Evolutionary conservation across 2,113 vertebrate species (phyloP), one percentile per base, ranked within the genome.

Genomic region (Cacatua alba): DNA sequence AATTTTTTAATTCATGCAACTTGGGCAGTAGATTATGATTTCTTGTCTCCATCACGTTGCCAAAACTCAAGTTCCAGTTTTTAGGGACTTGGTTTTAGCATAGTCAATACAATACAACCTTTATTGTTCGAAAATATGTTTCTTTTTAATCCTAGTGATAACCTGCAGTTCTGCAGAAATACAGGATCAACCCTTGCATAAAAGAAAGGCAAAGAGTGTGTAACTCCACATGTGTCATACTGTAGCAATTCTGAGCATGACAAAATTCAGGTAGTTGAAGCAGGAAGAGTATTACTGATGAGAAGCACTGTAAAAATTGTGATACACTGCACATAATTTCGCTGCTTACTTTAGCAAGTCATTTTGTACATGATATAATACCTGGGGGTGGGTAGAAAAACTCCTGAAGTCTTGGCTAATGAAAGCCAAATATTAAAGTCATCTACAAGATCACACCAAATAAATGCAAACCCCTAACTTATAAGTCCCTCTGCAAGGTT

Each of bases 211-310:
- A 53, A 85, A 19, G 7, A 9, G 11, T 23, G 17, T 63, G 21
- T 3, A 86, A 70, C 13, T 63, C 25, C 5, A 0, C 5, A 0
- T 4, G 5, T 4, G 17, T 1, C 3, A n/a, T 6, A 26, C 19
- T 51, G 31, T 16, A 72, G 49, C 71, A 68, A 39, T 31, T 72
- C 48, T 16, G 25, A 84, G 39, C 9, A 6, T 4, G 15, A 65
- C 17, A 75, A 57, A 81, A 77, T 24, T n/a, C 53, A 74, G 7
- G 16, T 2, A 41, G 59, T 11, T 41, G 70, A 88, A 64, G 53
- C 44, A 77, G 63, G 72, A 88, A 74, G 37, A 75, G 8, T 29
- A 74, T 49, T 70, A 62, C n/a, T 18, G 6, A 29, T 16, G 5
- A 72, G 46, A 82, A 86, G n/a, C 24, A 33, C 14, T 18, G 11